Base-by-base conservation (phyloP, 2,113 vertebrate genomes). In the Amphiprion ocellaris region DNA sequence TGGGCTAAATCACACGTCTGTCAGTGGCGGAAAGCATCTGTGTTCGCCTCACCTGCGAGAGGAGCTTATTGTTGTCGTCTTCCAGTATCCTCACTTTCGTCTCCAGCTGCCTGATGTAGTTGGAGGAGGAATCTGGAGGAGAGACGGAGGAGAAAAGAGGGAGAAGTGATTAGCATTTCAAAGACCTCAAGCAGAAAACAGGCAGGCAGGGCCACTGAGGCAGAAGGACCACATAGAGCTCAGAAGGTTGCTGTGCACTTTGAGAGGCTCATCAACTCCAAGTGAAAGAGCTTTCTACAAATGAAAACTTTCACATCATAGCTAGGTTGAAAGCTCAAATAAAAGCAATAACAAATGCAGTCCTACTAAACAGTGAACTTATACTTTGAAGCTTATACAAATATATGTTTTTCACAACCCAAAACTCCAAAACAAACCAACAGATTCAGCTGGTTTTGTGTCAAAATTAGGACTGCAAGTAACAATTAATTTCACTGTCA, bases 21-120 rank as follows among this genome's bases (percentile, higher is more conserved):
- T 5, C 23, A 56, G 2, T 58, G 52, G 44, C 49, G 33, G n/a
- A 17, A 21, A 37, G 19, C 6, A 2, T 15, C 47, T 39, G 37
- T 17, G 26, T 30, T 63, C 4, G 17, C 15, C 84, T 87, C 95
- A 99, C 98, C 96, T 99, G 97, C 19, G 95, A 94, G 44, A 97
- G 95, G 39, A 97, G 95, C 85, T 97, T 98, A 83, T 93, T 94
- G 90, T 94, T 96, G 79, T 98, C 96, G 46, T 97, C 96, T 85
- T 98, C 97, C 87, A 98, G 93, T 74, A 97, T 95, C 78, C 96
- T 96, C 89, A 97, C 97, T 94, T 97, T 98, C 64, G 95, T 96
- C 94, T 99, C 98, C 92, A 99, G 95, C 91, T 97, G 98, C 72
- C 97, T 93, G 93, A 97, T 95, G 89, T 98, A 98, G 94, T 95